These are phyloP conservation scores for Momotus momota DNA, from an alignment of 2,797 vertebrate genomes.

Conservation along the genomic window DNA sequence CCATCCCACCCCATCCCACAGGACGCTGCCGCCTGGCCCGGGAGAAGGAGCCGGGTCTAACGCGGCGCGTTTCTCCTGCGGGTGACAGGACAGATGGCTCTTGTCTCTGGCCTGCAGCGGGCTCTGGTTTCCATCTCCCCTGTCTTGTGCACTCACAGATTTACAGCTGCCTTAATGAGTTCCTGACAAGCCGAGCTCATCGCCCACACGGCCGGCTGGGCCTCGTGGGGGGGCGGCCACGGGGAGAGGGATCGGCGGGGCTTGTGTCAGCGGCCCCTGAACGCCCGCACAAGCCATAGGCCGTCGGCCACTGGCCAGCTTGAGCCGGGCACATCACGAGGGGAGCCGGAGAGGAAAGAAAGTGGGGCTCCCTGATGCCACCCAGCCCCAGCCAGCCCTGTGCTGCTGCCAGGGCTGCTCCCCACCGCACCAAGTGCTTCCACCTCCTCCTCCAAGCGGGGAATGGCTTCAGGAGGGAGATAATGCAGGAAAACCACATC, in stretches of 20 bases:
- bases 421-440: background rate
- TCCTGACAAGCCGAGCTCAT: accelerated
- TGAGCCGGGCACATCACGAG: accelerated
- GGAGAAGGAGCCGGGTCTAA: background rate
- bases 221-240: accelerated
- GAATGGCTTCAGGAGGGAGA: background rate
- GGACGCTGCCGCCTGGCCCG: background rate
- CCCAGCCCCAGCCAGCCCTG: background rate
- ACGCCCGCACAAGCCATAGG: background rate
- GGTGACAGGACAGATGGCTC: background rate
- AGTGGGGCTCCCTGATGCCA: accelerated
- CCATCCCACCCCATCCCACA: background rate
- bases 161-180: background rate
- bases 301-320: background rate
- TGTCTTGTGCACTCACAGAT: background rate
- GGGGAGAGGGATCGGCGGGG: background rate
- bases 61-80: accelerated
- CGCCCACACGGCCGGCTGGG: background rate
- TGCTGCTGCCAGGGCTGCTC: background rate
- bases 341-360: background rate
- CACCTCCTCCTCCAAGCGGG: background rate
- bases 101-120: background rate
- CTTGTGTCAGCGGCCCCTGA: background rate
- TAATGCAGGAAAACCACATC: background rate
- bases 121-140: background rate